These are phyloP conservation scores for Lepetodrilus schrolli DNA, from an alignment of 2,888 invertebrate genomes.

Conservation along the genomic window DNA sequence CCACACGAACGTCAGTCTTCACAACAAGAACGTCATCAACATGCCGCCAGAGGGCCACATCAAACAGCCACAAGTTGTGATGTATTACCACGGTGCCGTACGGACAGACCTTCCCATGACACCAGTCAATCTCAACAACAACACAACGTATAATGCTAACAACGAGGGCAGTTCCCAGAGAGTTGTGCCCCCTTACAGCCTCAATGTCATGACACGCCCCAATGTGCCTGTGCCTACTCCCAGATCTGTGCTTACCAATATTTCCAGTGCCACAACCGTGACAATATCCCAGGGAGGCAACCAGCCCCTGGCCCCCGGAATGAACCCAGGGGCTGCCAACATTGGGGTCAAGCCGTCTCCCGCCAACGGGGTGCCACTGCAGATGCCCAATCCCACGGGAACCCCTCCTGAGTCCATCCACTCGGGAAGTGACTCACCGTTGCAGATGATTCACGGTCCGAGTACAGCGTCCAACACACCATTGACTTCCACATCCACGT, in stretches of 20 bases:
- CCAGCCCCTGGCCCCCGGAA: neutral
- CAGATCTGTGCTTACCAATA: slow-evolving; percentile 13
- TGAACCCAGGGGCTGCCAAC: neutral
- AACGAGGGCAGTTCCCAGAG: slow-evolving; percentile 11
- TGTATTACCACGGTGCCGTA: slow-evolving; percentile 28
- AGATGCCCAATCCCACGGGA: neutral
- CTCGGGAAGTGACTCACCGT: slow-evolving; percentile 1
- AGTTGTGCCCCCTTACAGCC: neutral
- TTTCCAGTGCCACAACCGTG: neutral
- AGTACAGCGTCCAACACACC: neutral
- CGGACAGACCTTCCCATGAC: slow-evolving; percentile 31
- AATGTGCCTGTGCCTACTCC: neutral
- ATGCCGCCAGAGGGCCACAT: slow-evolving; percentile 53
- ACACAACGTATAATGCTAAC: slow-evolving; percentile 14
- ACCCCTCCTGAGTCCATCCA: neutral
- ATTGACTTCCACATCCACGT: neutral
- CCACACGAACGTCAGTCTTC: slow-evolving; percentile 49
- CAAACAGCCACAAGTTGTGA: neutral
- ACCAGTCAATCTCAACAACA: slow-evolving; percentile 4
- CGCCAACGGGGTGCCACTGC: neutral
- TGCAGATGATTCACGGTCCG: slow-evolving; percentile 10
- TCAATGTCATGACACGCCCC: neutral
- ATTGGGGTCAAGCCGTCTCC: slow-evolving; percentile 8
- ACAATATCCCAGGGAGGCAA: neutral
- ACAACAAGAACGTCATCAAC: slow-evolving; percentile 54